These are phyloP conservation scores for Nephila pilipes DNA, from an alignment of 1,140 invertebrate species.

Conservation along the genomic window DNA sequence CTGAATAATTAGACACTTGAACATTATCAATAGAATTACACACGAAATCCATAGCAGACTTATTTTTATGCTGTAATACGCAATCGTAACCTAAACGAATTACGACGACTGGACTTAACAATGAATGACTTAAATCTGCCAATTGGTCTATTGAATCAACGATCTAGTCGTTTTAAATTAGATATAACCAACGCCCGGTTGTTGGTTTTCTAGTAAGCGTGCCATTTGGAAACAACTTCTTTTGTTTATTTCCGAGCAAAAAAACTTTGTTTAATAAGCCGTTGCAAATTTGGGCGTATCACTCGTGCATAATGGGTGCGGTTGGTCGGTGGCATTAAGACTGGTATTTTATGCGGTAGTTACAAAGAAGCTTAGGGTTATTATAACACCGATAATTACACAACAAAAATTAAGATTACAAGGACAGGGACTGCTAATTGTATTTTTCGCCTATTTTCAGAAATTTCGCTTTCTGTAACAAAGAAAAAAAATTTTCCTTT, in stretches of 20 bases:
- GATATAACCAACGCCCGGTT: background rate
- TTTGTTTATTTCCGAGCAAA: conserved; percentile 15
- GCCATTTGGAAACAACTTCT: conserved; percentile 29
- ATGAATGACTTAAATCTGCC: background rate
- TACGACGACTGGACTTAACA: background rate
- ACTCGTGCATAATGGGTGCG: conserved; percentile 24
- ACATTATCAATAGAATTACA: too few species aligned
- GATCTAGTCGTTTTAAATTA: background rate
- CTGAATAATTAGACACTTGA: too few species aligned
- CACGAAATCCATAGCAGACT: too few species aligned
- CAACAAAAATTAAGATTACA: conserved; percentile 17
- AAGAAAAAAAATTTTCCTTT: background rate
- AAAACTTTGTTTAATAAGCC: conserved; percentile 19
- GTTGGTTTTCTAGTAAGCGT: conserved; percentile 9
- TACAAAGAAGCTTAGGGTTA: background rate
- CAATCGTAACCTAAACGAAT: too few species aligned
- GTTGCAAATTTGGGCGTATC: conserved; percentile 35
- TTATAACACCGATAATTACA: conserved; percentile 44
- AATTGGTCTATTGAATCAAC: background rate
- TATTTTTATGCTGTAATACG: too few species aligned
- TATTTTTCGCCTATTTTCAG: background rate
- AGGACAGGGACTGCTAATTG: background rate
- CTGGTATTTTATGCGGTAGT: background rate
- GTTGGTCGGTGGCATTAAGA: background rate
- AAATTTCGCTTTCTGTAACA: background rate